phyloP scores from a whole-genome alignment of 1,140 invertebrate genomes.

The Aphelenchoides avenae region DNA sequence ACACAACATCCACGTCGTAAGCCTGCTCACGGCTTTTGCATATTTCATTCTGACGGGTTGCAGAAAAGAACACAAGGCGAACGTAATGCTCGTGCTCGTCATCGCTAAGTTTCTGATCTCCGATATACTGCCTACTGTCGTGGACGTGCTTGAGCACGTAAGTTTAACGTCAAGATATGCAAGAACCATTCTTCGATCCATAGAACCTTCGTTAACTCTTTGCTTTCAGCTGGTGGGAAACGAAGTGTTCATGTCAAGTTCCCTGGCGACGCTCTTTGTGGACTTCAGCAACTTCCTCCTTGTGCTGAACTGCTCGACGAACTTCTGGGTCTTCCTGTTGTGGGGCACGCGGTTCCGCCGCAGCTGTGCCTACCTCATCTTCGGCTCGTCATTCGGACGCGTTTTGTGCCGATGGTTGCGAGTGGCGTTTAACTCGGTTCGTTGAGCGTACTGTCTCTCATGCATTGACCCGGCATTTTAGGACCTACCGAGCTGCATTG shows the following conservation, averaged over 20 bases:
- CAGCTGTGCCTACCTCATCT: conserved; percentile 16
- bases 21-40: conserved; percentile 8
- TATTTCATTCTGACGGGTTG: conserved; percentile 17
- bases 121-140: conserved; percentile 51
- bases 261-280: conserved; percentile 51
- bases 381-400: background rate
- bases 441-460: background rate
- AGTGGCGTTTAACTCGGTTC: background rate
- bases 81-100: conserved; percentile 52
- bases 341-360: conserved; percentile 50
- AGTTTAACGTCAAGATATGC: conserved; percentile 11
- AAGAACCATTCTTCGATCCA: conserved; percentile 7
- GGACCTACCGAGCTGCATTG: conserved; percentile 2
- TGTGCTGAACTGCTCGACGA: conserved; percentile 55
- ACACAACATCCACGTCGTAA: conserved; percentile 4
- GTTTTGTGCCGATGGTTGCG: conserved; percentile 5
- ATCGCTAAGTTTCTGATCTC: conserved; percentile 55
- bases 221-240: conserved; percentile 47
- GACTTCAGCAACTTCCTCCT: conserved; percentile 53
- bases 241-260: conserved; percentile 41
- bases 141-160: conserved; percentile 54
- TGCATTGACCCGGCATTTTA: background rate
- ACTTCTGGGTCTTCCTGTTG: conserved; percentile 57
- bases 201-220: background rate
- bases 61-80: conserved; percentile 54